Evolutionary conservation across 2,797 vertebrate genomes (phyloP).

Genomic region (Acipenser transmontanus): DNA sequence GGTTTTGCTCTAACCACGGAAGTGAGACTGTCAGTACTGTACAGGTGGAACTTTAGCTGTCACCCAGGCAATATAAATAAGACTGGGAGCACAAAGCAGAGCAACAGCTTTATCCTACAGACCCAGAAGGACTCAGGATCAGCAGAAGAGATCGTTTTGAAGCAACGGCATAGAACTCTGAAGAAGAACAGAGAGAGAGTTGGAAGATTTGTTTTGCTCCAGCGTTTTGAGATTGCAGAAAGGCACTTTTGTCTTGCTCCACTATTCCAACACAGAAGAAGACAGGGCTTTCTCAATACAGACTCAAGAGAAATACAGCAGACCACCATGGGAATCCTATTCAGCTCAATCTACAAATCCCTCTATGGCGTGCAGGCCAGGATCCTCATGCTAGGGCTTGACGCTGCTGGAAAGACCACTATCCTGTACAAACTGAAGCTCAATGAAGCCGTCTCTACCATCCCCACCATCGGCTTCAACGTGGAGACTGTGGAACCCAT

Average conservation of each 20-base stretch:
- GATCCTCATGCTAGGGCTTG: constrained; percentile 31
- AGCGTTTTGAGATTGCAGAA: too few relatives aligned
- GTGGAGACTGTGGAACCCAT: constrained; percentile 73
- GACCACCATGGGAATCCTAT: constrained; percentile 17
- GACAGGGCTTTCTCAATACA: too few relatives aligned
- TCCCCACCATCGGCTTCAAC: constrained; percentile 55
- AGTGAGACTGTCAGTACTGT: background rate
- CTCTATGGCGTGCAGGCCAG: constrained; percentile 20
- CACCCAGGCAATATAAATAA: background rate
- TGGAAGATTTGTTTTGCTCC: too few relatives aligned
- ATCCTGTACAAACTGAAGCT: constrained; percentile 30
- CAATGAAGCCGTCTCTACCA: constrained; percentile 21
- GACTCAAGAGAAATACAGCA: background rate
- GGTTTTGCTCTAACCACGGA: background rate
- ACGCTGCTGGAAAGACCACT: constrained; percentile 33
- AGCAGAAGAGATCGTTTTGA: too few relatives aligned
- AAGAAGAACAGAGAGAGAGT: background rate
- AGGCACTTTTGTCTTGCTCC: too few relatives aligned
- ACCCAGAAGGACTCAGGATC: too few relatives aligned
- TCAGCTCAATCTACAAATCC: constrained; percentile 14
- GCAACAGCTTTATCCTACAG: background rate
- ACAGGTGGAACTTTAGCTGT: background rate
- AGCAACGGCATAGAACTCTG: background rate
- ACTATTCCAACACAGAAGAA: too few relatives aligned
- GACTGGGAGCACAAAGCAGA: background rate